Evolutionary conservation across 2,113 vertebrate species (phyloP), one percentile per base, ranked within the genome.

Genomic region (Thoracochromis brauschi): DNA sequence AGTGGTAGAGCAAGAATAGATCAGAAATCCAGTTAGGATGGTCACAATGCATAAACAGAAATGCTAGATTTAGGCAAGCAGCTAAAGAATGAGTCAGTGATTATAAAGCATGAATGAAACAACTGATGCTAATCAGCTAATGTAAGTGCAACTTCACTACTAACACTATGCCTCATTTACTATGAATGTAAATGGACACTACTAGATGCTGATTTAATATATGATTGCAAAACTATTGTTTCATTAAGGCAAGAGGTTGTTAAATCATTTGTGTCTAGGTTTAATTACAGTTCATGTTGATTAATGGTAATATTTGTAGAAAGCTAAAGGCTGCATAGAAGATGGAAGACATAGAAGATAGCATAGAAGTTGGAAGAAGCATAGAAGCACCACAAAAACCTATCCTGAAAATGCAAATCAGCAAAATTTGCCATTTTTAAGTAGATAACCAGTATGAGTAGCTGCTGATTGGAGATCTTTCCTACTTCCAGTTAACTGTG

Each of bases 41-140:
- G 35, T 17, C 7, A 5, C 4, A 33, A 6, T 84, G 29, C 29
- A 58, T 38, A 14, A 82, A 82, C 57, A 68, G 19, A 24, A 86
- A 42, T 9, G 31, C 42, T 82, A 45, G 38, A 42, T 26, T 57
- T 33, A 24, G 85, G 29, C 17, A 35, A 55, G 81, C 19, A 58
- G 38, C 71, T 35, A 24, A 88, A 81, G 55, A 88, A 86, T 80
- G 35, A 79, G 58, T 17, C 24, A 8, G 33, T 68, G 73, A 81
- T 47, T 26, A 51, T 47, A 26, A 83, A 75, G 51, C 53, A 49
- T 68, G 19, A 83, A 80, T 29, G 31, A 83, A 87, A 82, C 33
- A 47, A 55, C 80, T 60, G 65, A 81, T 57, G 78, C 71, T 81
- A 89, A 85, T 88, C 53, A 88, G 57, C 83, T 89, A 88, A 93